phyloP scores from a whole-genome alignment of 2,113 vertebrate genomes.

The Calyptomena viridis region DNA sequence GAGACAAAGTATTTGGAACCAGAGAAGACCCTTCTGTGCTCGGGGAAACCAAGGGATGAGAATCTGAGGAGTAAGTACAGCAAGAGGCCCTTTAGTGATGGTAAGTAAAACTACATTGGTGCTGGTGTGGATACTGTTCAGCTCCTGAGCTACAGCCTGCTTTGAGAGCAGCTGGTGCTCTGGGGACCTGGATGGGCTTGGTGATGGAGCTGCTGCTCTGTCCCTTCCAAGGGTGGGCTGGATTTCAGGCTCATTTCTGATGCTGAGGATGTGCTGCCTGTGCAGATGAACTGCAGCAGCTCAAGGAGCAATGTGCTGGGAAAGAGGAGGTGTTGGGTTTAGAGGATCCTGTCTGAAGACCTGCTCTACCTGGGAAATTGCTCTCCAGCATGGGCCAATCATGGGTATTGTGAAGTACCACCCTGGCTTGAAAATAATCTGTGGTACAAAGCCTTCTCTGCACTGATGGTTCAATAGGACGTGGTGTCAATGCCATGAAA shows the following conservation, averaged over 20 bases:
- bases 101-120: background rate
- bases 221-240: background rate
- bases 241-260: background rate
- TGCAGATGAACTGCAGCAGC: background rate
- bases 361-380: background rate
- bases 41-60: background rate
- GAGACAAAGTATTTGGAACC: background rate
- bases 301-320: background rate
- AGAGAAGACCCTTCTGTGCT: background rate
- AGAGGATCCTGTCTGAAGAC: background rate
- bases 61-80: background rate
- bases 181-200: background rate
- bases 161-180: background rate
- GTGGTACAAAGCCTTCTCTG: background rate
- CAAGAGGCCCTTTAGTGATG: too few species aligned
- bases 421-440: background rate
- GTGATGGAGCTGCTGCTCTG: background rate
- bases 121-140: background rate
- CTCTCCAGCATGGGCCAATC: background rate
- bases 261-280: background rate
- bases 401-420: background rate
- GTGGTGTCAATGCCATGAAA: background rate
- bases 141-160: background rate
- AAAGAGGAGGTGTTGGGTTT: background rate
- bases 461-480: background rate